These are phyloP conservation scores for Pyralis farinalis DNA, from an alignment of 2,888 invertebrate genomes.

Conservation along the genomic window DNA sequence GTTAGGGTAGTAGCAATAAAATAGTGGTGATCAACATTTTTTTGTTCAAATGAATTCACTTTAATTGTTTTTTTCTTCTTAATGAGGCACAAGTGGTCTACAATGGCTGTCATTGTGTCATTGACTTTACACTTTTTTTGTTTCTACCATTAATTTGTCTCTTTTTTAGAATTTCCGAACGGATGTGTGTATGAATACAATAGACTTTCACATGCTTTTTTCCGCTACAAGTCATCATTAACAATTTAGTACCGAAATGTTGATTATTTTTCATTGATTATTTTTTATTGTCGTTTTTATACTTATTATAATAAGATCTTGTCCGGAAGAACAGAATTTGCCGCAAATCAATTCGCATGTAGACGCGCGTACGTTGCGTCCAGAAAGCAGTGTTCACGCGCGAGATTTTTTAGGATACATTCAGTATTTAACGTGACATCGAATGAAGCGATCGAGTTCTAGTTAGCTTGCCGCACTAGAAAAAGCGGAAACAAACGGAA, in stretches of 20 bases:
- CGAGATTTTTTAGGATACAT: too few relatives aligned
- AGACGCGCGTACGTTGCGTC: too few relatives aligned
- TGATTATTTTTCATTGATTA: too few relatives aligned
- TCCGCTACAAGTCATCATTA: not conserved
- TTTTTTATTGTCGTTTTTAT: too few relatives aligned
- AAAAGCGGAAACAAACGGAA: too few relatives aligned
- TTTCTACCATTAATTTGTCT: slow-evolving; percentile 59
- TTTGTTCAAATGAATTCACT: slow-evolving; percentile 46
- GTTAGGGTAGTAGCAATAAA: slow-evolving; percentile 22
- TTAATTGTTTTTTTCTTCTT: slow-evolving; percentile 72
- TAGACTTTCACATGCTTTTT: slow-evolving; percentile 18
- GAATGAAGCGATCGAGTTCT: too few relatives aligned
- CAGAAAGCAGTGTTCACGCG: too few relatives aligned
- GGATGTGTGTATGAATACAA: slow-evolving; percentile 32
- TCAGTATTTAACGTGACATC: too few relatives aligned
- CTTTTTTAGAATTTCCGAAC: slow-evolving; percentile 43
- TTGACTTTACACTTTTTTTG: slow-evolving; percentile 50
- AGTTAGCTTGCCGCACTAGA: too few relatives aligned
- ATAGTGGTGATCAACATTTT: slow-evolving; percentile 10
- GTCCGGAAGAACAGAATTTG: too few relatives aligned
- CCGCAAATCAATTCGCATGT: too few relatives aligned
- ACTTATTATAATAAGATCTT: too few relatives aligned
- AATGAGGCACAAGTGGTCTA: slow-evolving; percentile 75
- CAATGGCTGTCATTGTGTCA: slow-evolving; percentile 70
- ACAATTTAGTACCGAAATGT: not conserved